A percentile compares a stretch with the other conserved stretches of the same genome.
These are phyloP conservation scores for Acronicta psi DNA, from an alignment of 2,888 invertebrate genomes.

Conservation along the genomic window DNA sequence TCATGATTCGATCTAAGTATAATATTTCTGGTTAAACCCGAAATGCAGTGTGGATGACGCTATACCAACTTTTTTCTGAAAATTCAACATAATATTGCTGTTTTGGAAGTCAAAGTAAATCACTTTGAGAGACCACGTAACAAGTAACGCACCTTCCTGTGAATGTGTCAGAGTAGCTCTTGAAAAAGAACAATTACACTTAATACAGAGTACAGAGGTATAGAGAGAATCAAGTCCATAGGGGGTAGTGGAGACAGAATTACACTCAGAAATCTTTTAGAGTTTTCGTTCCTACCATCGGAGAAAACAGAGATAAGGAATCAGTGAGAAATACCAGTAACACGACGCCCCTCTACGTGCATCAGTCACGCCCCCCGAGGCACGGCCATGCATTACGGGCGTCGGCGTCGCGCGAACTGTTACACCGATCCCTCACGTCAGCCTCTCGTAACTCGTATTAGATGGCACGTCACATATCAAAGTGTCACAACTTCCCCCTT, in stretches of 20 bases:
- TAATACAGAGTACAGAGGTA: too few species aligned
- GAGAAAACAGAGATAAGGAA: conserved; percentile 22
- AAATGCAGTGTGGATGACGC: too few species aligned
- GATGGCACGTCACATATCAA: conserved; percentile 44
- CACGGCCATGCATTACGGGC: conserved; percentile 16
- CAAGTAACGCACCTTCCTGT: too few species aligned
- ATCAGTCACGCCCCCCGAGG: conserved; percentile 38
- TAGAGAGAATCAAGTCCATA: too few species aligned
- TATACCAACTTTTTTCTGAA: background rate
- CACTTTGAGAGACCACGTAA: too few species aligned
- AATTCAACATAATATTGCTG: conserved; percentile 30
- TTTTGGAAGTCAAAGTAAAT: background rate
- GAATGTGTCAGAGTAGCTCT: too few species aligned
- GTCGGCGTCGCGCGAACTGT: conserved; percentile 23
- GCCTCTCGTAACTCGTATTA: conserved; percentile 35
- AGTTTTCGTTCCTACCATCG: background rate
- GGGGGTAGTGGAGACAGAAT: too few species aligned
- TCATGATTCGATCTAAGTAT: too few species aligned
- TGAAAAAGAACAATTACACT: too few species aligned
- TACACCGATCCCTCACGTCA: conserved; percentile 38
- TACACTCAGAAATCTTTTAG: background rate
- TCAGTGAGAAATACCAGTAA: conserved; percentile 33
- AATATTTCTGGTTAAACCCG: too few species aligned
- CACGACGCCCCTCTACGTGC: conserved; percentile 14
- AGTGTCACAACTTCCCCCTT: conserved; percentile 39